Conservation (phyloP, 1,140 invertebrate species). For the Nephila pilipes region DNA sequence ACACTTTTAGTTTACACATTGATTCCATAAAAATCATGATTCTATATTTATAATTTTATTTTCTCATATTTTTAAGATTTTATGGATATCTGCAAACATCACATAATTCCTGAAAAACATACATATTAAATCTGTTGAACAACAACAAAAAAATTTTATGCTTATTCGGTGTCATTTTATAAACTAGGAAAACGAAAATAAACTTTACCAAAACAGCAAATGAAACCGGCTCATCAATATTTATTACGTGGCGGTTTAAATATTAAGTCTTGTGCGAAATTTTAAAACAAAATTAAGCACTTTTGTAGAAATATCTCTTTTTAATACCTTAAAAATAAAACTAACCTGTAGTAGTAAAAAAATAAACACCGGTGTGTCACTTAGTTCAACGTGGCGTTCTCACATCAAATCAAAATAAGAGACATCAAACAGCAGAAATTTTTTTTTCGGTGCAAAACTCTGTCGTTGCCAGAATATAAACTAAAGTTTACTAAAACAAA, state of each 20-base stretch:
- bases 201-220: not conserved
- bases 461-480: not conserved
- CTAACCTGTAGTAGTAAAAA: not conserved
- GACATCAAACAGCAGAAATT: slow-evolving; percentile 12
- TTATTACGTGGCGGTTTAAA: not conserved
- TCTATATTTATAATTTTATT: too few species aligned
- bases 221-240: not conserved
- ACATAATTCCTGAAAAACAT: not conserved
- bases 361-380: slow-evolving; percentile 64
- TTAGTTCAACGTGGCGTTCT: slow-evolving; percentile 61
- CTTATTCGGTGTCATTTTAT: not conserved
- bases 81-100: too few species aligned
- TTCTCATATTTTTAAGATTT: too few species aligned
- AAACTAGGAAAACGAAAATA: not conserved
- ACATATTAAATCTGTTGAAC: not conserved
- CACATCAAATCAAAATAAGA: slow-evolving; percentile 40
- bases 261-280: not conserved
- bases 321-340: not conserved
- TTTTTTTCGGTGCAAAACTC: not conserved
- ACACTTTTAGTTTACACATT: too few species aligned
- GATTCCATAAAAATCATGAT: too few species aligned
- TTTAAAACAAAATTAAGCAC: not conserved
- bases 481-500: too few species aligned
- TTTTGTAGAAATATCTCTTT: not conserved
- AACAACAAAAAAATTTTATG: not conserved